Evolutionary conservation across 2,113 vertebrate genomes (phyloP), one percentile per base, ranked within the genome.

Genomic region (Chunga burmeisteri): DNA sequence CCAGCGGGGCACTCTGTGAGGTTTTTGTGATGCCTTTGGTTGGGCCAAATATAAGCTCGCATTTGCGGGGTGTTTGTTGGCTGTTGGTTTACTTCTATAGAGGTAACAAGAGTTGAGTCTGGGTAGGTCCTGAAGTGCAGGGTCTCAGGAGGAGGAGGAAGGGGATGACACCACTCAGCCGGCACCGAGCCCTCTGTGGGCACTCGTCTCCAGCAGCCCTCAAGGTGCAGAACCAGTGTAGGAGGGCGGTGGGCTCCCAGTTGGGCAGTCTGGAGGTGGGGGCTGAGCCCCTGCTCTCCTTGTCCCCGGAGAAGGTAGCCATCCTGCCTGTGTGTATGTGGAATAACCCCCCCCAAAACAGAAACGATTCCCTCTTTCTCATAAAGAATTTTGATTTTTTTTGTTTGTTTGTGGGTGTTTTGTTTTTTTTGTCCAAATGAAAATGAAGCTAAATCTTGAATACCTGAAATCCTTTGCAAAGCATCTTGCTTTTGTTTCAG

Each of bases 261-360:
- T 3, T 34, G 10, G 32, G 32, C 36, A 46, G 34, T 47, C 15
- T n/a, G 62, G 53, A 68, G 27, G 23, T 25, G 29, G 53, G 70
- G n/a, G 30, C 49, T 59, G 67, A 67, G 62, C 22, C 62, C 17
- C 23, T 1, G 2, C 32, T 73, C 20, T n/a, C 20, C 53, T 44
- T 1, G 0, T 68, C 30, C 21, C 36, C 1, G 4, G 18, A 17
- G 36, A 15, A 0, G 4, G 46, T 27, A 17, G 9, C 32, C 29
- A 14, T 44, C 27, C 36, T 66, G 38, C 49, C 17, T 1, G 0
- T 23, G 21, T 19, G 21, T 40, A 20, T 0, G 2, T 36, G 34
- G 14, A 70, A 47, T 38, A 40, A 81, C 27, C 10, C 9, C 9
- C 25, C 32, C 10, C 8, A 7, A 38, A 32, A 1, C 19, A 68